These are phyloP conservation scores for Melanargia galathea DNA, from an alignment of 2,888 invertebrate genomes.

Conservation along the genomic window DNA sequence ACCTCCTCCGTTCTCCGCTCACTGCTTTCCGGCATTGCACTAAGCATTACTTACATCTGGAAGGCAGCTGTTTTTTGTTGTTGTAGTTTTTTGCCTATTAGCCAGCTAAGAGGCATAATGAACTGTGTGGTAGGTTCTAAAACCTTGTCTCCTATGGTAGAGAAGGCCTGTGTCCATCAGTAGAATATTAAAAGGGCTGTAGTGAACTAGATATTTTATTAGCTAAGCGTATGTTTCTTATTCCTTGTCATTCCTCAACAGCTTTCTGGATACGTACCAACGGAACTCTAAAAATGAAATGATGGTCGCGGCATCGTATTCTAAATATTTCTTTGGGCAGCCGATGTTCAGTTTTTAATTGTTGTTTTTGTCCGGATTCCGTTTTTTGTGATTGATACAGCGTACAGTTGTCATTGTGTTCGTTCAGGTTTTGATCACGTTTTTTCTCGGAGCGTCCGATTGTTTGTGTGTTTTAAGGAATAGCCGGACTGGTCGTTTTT, in stretches of 20 bases:
- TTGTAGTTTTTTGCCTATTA: no score
- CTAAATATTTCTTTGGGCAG: conserved; percentile 77
- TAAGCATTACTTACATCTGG: no score
- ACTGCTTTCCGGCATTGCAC: no score
- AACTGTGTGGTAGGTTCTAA: no score
- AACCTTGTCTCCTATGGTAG: no score
- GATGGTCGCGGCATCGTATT: conserved; percentile 59
- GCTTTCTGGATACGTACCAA: not conserved
- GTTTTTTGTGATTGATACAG: conserved; percentile 81
- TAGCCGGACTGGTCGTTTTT: conserved; percentile 55
- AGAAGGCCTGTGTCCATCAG: no score
- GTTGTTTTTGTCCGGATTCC: conserved; percentile 81
- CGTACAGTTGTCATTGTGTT: conserved; percentile 81
- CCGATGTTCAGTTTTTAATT: conserved; percentile 72
- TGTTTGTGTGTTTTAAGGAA: conserved; percentile 79
- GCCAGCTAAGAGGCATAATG: no score
- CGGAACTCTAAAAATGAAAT: conserved; percentile 37
- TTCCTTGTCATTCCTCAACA: not conserved
- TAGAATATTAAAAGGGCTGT: no score
- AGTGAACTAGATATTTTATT: no score
- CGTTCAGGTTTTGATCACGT: conserved; percentile 75
- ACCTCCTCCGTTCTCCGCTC: no score
- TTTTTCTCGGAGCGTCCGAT: conserved; percentile 66
- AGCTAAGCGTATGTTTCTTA: no score
- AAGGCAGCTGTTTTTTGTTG: no score